Evolutionary conservation across 2,888 invertebrate species (phyloP), one percentile per base, ranked within the genome.

Genomic region (Drosophila niveifrons): DNA sequence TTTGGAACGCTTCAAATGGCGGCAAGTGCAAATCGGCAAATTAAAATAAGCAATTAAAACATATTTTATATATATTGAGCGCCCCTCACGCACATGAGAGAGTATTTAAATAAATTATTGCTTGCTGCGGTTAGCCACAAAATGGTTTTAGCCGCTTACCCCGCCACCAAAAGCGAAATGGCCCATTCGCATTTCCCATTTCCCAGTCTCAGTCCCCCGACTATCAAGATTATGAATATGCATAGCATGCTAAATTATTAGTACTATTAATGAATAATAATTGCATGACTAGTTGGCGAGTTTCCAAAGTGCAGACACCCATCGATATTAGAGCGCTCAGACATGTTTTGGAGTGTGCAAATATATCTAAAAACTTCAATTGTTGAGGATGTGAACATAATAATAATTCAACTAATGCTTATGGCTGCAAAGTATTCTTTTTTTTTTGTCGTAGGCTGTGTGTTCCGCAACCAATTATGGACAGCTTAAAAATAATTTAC

Each of bases 41-140:
- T 88, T 85, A 71, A 88, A 89, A 88, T 85, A 79, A 82, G 88
- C 83, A 87, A 83, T 89, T 83, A 83, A 89, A 87, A 87, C 89
- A 89, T 83, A 83, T 89, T 83, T 76, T 66, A 70, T 69, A 74
- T 69, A 74, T 61, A 74, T 61, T 41, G 43, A 47, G 44, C 18
- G 9, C 13, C 41, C 43, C 56, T 23, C 63, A 61, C 63, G 52
- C 66, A 55, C 44, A 31, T 29, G 17, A 34, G 18, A 11, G 58
- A 56, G 66, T 72, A 75, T 84, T 80, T 81, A 73, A 87, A 83
- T 83, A 83, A 83, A 87, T 83, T 83, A 83, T 89, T 75, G 78
- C 75, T 59, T 72, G 78, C 70, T 73, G 75, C 55, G 83, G 88
- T 83, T 87, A 89, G 87, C 83, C 83, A 36, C 87, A 83, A 79